Evolutionary conservation across 2,113 vertebrate species (phyloP), one percentile per base, ranked within the genome.

Genomic region (Rhinogobius similis): DNA sequence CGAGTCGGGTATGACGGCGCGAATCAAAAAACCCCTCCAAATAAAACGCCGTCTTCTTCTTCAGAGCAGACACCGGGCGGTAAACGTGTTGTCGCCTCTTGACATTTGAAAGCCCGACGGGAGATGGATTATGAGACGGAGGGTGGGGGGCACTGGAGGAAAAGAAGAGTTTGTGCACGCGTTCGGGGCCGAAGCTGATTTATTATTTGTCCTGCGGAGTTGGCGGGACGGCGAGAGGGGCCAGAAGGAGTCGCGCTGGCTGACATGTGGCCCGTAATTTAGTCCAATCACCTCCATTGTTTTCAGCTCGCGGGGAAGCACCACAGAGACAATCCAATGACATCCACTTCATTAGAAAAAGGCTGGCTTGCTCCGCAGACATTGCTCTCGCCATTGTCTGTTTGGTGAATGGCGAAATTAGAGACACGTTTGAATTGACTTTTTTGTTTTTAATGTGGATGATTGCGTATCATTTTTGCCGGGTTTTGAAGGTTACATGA

Each of bases 281-380:
- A 83, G 81, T 88, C 78, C 86, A 87, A 88, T 89, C 81, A 84
- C 73, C 66, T 81, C 79, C 77, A 87, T 91, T 88, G 89, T 90
- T 90, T 88, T 73, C 82, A 10, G 86, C 90, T 88, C 11, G 72
- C 78, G 72, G 84, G 87, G 79, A 84, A 87, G 72, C 76, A 48
- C 73, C 63, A 65, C 68, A 9, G 27, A 78, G 78, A 87, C 87
- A 86, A 88, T 87, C 82, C 76, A 70, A 82, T 87, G 85, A 82
- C 85, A 78, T 76, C 70, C 81, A 87, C 86, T 89, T 90, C 90
- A 91, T 91, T 90, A 90, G 46, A 75, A 70, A n/a, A 58, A 86
- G 77, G 85, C 86, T 75, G 82, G 77, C 55, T 74, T 79, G 72
- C 86, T 89, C 88, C 9, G 29, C 41, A 65, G 82, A 82, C 1